Percentiles rank a stretch among this genome's conserved stretches.
phyloP scores from a whole-genome alignment of 1,140 invertebrate species.

The Thaumetopoea pityocampa region DNA sequence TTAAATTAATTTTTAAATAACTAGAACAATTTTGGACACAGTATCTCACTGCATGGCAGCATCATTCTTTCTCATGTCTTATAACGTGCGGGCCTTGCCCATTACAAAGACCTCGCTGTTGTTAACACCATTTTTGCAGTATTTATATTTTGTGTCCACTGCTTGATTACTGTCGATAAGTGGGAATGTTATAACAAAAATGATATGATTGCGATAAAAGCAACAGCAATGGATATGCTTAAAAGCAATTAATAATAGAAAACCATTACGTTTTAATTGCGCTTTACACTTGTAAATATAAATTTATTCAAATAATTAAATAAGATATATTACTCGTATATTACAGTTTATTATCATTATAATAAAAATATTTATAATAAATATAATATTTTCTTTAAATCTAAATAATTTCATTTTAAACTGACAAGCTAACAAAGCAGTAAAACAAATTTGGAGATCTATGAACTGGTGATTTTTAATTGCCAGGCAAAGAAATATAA shows the following conservation, averaged over 20 bases:
- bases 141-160: conserved; percentile 3
- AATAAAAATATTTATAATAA: conserved; percentile 47
- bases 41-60: no score
- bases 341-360: conserved; percentile 45
- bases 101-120: conserved; percentile 16
- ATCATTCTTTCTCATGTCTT: no score
- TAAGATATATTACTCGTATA: conserved; percentile 48
- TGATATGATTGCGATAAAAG: conserved; percentile 26
- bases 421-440: conserved; percentile 19
- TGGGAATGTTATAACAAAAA: conserved; percentile 24
- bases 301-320: conserved; percentile 50
- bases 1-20: no score
- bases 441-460: conserved; percentile 16
- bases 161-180: conserved; percentile 10
- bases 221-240: conserved; percentile 33
- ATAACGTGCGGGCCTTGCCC: no score
- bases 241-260: conserved; percentile 33
- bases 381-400: conserved; percentile 38
- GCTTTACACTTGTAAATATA: conserved; percentile 35
- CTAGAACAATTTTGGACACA: no score
- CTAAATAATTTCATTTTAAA: conserved; percentile 25
- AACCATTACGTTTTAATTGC: conserved; percentile 24
- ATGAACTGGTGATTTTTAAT: conserved; percentile 8
- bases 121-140: conserved; percentile 16
- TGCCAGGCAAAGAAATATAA: conserved; percentile 8